Evolutionary conservation across 2,113 vertebrate genomes (phyloP), one percentile per base, ranked within the genome.

Genomic region (Trogon melanurus): DNA sequence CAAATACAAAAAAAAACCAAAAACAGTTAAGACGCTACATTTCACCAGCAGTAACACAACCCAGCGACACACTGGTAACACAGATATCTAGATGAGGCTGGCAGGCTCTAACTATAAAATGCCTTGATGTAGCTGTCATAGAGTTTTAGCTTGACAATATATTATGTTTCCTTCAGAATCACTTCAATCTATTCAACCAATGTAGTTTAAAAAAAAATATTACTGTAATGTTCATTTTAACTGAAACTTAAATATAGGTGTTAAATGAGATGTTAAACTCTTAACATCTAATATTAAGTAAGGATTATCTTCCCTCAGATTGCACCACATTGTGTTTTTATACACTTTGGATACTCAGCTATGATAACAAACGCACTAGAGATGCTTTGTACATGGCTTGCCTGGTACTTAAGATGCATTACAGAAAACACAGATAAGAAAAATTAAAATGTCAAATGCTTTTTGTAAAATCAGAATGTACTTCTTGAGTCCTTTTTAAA

Each of bases 391-490:
- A 54, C 0, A 0, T 62, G 21, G 23, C n/a, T 69, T 79, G 32
- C 7, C 45, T 27, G 2, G 27, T 50, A 79, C 83, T 57, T 41
- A 84, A 66, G 88, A 90, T 12, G 32, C 9, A 12, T 58, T 41
- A 36, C 58, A 34, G 48, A 66, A 82, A 53, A 10, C 0, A 21
- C 7, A 41, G 41, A 16, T 2, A 5, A 74, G 12, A 50, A 75
- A 90, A 93, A 89, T 19, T 1, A 27, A 70, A 80, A 67, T 10
- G 4, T 69, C 30, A 88, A 64, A 38, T 20, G 7, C 4, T 51
- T 84, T 95, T 74, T 71, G 20, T 57, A 73, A 67, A 78, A 84
- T 38, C 16, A 92, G 17, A 78, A 81, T 13, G 12, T 65, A 38
- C 32, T 62, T 62, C 9, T 53, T 29, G 8, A 47, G 11, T 50